Evolutionary conservation across 2,113 vertebrate species (phyloP).

Genomic region (Brachypodius melanocephalos): DNA sequence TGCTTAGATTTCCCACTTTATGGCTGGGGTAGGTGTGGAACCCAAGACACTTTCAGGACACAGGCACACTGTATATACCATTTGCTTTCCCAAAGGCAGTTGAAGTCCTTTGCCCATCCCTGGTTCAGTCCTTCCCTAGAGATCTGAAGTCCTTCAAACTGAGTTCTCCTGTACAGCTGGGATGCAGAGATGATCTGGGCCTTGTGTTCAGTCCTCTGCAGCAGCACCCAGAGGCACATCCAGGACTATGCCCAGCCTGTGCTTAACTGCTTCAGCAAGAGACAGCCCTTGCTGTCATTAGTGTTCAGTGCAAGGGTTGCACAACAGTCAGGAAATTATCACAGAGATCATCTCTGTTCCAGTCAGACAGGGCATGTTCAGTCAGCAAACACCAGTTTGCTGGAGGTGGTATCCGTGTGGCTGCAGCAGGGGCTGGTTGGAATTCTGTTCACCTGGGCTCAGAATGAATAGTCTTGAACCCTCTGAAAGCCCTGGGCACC

Average conservation of each 20-base stretch:
- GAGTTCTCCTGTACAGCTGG: background rate
- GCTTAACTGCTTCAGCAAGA: background rate
- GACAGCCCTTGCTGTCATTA: background rate
- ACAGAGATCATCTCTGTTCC: background rate
- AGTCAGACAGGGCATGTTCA: background rate
- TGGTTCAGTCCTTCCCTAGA: background rate
- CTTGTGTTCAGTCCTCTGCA: background rate
- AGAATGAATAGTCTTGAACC: background rate
- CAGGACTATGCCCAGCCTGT: background rate
- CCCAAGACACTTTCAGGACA: background rate
- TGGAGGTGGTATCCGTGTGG: background rate
- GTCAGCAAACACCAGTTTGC: background rate
- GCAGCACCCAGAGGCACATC: fast-evolving
- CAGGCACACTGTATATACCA: background rate
- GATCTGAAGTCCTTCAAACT: background rate
- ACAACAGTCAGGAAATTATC: background rate
- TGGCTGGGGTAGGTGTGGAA: background rate
- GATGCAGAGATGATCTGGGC: background rate
- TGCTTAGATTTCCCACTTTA: background rate
- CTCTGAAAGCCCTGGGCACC: background rate
- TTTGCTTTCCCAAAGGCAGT: background rate
- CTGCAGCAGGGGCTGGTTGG: background rate
- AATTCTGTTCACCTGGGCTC: background rate
- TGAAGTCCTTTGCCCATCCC: background rate
- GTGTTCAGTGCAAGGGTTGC: background rate